Evolutionary conservation across 2,113 vertebrate species (phyloP).

Genomic region (Cavia aperea): DNA sequence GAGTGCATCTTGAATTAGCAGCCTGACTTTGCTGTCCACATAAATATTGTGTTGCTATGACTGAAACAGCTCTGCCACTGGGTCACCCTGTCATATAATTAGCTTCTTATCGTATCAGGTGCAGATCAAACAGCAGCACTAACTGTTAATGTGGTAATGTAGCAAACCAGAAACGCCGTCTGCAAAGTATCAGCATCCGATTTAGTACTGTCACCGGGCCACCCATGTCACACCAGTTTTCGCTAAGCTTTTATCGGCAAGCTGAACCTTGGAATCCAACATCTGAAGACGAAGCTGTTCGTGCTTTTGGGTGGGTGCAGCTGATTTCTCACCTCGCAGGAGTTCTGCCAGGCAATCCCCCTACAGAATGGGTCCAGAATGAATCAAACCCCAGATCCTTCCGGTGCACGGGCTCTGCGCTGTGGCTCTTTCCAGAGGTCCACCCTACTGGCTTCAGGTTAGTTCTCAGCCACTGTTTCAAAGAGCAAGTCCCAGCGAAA

Average conservation of each 20-base stretch:
- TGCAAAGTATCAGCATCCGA: not conserved
- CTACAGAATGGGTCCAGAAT: accelerated
- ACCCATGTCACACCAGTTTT: accelerated
- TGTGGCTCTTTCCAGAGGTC: accelerated
- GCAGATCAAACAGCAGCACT: conserved; percentile 37
- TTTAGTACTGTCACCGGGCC: not conserved
- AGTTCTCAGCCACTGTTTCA: not conserved
- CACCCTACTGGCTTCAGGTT: too few relatives aligned
- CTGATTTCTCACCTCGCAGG: not conserved
- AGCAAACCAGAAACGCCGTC: not conserved
- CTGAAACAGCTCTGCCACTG: conserved; percentile 26
- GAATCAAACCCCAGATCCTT: not conserved
- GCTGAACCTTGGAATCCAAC: not conserved
- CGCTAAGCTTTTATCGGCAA: too few relatives aligned
- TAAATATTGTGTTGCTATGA: conserved; percentile 69
- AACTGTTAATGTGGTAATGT: conserved; percentile 34
- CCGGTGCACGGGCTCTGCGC: accelerated
- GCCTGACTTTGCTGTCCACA: conserved; percentile 29
- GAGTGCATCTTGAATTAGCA: conserved; percentile 65
- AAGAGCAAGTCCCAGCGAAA: not conserved
- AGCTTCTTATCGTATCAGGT: conserved; percentile 62
- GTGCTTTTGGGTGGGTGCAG: accelerated
- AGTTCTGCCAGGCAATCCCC: not conserved
- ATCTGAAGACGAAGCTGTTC: not conserved
- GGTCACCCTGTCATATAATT: conserved; percentile 59